Base-by-base conservation (phyloP, 2,113 vertebrate genomes). In the Gymnobelideus leadbeateri region DNA sequence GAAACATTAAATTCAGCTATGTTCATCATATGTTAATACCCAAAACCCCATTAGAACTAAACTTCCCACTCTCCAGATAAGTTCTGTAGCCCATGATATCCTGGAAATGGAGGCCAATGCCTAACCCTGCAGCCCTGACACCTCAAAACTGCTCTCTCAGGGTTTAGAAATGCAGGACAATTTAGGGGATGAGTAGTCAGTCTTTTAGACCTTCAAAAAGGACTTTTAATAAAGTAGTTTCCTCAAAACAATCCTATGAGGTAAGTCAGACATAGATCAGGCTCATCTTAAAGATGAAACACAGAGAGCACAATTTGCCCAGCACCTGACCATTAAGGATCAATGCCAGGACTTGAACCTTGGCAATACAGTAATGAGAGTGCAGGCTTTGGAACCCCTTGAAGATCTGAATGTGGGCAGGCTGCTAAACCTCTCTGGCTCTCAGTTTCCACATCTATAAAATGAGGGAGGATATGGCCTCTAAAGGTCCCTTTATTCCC, bases 201-300 rank as follows among this genome's bases (percentile, higher is more conserved):
- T 49, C 91, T 91, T 93, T 94, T 31, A 93, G 68, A 92, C 3
- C 89, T 94, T 91, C 55, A 92, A 68, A 96, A 93, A 91, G n/a
- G n/a, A 16, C 68, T 68, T 68, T 14, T 16, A 14, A 68, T 68
- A 68, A 37, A 37, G 31, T 37, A 11, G 10, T 68, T 68, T 37
- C 61, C 61, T n/a, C 61, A 16, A 77, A 68, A 77, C 37, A 16
- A 19, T 6, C 37, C 61, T 84, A 77, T 1, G 14, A n/a, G 37
- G 14, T n/a, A 84, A 84, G n/a, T 84, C n/a, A 43, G n/a, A n/a
- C 16, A 77, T 19, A 37, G 16, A 43, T 43, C 1, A 77, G 37
- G 37, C 14, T 77, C 37, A 43, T 84, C 37, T 84, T n/a, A 84
- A 84, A 21, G 19, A 84, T 84, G 19, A 23, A 43, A 84, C 19